Evolutionary conservation across 1,140 invertebrate genomes (phyloP).

Genomic region (Bombus waltoni): DNA sequence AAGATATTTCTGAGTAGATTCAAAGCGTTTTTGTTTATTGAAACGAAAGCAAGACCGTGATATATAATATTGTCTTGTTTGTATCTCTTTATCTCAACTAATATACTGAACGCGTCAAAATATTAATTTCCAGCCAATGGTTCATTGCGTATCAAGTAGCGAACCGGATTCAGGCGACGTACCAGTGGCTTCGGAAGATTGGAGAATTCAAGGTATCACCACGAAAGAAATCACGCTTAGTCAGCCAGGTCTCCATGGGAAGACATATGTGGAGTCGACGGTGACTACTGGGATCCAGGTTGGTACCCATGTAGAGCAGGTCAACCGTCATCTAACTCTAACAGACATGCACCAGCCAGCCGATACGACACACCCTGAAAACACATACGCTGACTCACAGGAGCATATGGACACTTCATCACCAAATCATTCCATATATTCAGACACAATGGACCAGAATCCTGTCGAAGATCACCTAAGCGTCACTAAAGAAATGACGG

Average conservation of each 20-base stretch:
- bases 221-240: slow-evolving; percentile 76
- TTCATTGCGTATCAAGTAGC: slow-evolving; percentile 93
- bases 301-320: slow-evolving; percentile 81
- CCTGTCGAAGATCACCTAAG: slow-evolving; percentile 63
- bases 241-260: slow-evolving; percentile 74
- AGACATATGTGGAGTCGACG: slow-evolving; percentile 83
- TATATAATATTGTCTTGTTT: too few species aligned
- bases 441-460: slow-evolving; percentile 73
- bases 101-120: too few species aligned
- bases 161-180: slow-evolving; percentile 88
- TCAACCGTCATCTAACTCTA: slow-evolving; percentile 79
- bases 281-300: slow-evolving; percentile 82
- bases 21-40: too few species aligned
- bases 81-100: too few species aligned
- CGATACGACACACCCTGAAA: slow-evolving; percentile 82
- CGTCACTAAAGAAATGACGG: slow-evolving; percentile 69
- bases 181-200: slow-evolving; percentile 77
- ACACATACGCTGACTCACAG: slow-evolving; percentile 78
- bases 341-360: slow-evolving; percentile 81
- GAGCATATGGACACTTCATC: slow-evolving; percentile 80
- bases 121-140: slow-evolving; percentile 86
- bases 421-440: slow-evolving; percentile 80
- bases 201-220: slow-evolving; percentile 78
- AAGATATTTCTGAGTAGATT: too few species aligned
- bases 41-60: too few species aligned